These are phyloP conservation scores for Loris lydekkerianus DNA, from an alignment of 2,797 vertebrate species.

Conservation along the genomic window DNA sequence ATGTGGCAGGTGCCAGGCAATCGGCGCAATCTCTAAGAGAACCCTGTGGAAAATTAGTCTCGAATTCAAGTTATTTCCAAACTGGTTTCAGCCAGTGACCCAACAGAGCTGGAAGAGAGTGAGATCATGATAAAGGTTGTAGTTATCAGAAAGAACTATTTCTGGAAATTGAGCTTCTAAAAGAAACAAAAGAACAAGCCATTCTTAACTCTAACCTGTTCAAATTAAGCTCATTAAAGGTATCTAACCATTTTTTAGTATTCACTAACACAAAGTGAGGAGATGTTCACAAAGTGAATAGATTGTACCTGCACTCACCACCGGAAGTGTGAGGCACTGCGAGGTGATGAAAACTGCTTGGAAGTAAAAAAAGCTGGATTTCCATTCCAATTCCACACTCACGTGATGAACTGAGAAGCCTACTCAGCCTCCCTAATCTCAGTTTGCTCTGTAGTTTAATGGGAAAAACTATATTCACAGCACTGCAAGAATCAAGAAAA, in stretches of 20 bases:
- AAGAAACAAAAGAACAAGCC: not conserved
- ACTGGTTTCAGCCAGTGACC: not conserved
- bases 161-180: not conserved
- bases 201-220: conserved; percentile 11
- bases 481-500: not conserved
- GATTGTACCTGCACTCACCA: not conserved
- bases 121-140: not conserved
- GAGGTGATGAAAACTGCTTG: not conserved
- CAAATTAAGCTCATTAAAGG: not conserved
- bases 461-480: not conserved
- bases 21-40: not conserved
- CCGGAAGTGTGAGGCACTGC: not conserved
- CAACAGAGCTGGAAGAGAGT: not conserved
- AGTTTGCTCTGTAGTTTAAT: not conserved
- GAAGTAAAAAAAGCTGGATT: not conserved
- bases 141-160: not conserved
- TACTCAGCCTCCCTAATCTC: not conserved
- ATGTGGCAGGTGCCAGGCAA: not conserved
- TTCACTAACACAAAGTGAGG: not conserved
- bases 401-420: not conserved
- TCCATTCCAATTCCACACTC: not conserved
- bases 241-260: not conserved
- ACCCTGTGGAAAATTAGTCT: not conserved
- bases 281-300: not conserved
- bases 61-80: not conserved